phyloP scores from a whole-genome alignment of 1,140 invertebrate genomes.

The Diabrotica virgifera region DNA sequence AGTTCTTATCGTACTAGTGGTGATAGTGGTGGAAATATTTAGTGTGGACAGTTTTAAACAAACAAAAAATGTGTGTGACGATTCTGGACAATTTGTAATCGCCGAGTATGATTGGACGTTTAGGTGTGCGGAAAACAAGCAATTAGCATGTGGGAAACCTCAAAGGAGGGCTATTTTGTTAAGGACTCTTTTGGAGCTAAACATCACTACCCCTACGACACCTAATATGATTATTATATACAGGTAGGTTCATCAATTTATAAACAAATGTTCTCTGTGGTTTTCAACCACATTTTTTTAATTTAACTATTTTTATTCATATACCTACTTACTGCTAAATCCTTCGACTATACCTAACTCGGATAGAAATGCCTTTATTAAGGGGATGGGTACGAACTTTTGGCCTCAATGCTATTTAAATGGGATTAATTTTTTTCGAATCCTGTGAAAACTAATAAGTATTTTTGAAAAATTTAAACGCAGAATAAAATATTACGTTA shows the following conservation, averaged over 20 bases:
- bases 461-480: too few relatives aligned
- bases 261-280: too few relatives aligned
- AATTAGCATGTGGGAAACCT: background rate
- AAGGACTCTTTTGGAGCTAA: background rate
- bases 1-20: background rate
- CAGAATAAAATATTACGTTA: too few relatives aligned
- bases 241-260: background rate
- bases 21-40: constrained; percentile 1
- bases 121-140: background rate
- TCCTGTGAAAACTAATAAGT: too few relatives aligned
- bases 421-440: too few relatives aligned
- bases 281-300: too few relatives aligned
- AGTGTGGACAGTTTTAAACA: background rate
- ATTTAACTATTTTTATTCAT: too few relatives aligned
- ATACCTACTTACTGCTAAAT: too few relatives aligned
- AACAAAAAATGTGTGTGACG: background rate
- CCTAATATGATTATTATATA: constrained; percentile 9
- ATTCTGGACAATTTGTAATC: background rate
- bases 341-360: too few relatives aligned
- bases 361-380: too few relatives aligned
- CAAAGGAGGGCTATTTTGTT: background rate
- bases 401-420: too few relatives aligned
- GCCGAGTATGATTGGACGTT: background rate
- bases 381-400: too few relatives aligned
- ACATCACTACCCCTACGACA: background rate